phyloP scores from a whole-genome alignment of 2,888 invertebrate genomes.

The Ichneumoninae sp. region DNA sequence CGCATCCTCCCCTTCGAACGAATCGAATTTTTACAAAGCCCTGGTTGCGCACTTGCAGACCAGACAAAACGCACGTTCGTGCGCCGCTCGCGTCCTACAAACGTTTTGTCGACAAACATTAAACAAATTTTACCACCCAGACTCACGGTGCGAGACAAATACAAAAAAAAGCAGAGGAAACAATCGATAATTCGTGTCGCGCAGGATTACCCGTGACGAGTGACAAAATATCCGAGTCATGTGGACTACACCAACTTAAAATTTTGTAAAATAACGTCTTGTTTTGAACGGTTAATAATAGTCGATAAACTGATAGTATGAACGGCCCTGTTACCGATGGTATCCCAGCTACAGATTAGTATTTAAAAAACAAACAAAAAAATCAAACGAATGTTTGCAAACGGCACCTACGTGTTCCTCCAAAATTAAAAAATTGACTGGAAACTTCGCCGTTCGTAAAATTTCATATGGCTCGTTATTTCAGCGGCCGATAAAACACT shows the following conservation, averaged over 20 bases:
- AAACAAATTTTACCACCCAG: neutral
- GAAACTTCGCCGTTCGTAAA: neutral
- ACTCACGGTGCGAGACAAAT: conserved; percentile 4
- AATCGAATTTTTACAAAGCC: conserved; percentile 6
- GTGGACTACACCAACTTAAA: conserved; percentile 10
- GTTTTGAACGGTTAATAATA: conserved; percentile 21
- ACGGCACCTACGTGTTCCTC: neutral
- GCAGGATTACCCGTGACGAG: conserved; percentile 8
- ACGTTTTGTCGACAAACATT: conserved; percentile 14
- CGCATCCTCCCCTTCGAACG: conserved; percentile 4
- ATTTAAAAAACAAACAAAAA: neutral
- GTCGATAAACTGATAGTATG: neutral
- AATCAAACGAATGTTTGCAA: neutral
- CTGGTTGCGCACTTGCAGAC: neutral
- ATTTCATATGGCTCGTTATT: neutral
- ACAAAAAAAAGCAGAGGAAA: conserved; percentile 15
- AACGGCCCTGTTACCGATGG: conserved; percentile 11
- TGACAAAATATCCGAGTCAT: conserved; percentile 9
- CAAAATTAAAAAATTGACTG: neutral
- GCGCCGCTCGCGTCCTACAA: neutral
- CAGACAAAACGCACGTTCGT: conserved; percentile 1
- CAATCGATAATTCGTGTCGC: conserved; percentile 8
- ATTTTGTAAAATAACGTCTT: conserved; percentile 12
- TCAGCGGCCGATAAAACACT: neutral
- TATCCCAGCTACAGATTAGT: neutral